Evolutionary conservation across 1,140 invertebrate genomes (phyloP).

Genomic region (Eumeta japonica): DNA sequence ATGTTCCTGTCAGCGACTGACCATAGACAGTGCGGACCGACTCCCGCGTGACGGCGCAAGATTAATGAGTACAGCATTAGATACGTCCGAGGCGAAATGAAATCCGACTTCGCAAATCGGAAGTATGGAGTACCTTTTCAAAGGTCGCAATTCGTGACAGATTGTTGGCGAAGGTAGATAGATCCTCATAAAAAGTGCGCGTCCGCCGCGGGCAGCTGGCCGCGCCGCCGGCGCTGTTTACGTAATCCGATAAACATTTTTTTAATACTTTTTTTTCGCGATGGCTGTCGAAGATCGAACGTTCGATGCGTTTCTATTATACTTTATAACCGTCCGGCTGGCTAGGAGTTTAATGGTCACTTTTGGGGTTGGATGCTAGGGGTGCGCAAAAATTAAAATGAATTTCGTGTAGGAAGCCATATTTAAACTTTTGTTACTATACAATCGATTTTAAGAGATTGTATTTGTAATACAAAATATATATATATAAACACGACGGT

Average conservation of each 20-base stretch:
- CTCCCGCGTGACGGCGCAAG: conserved; percentile 18
- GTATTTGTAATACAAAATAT: too few species aligned
- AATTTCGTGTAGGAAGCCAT: too few species aligned
- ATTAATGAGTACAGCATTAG: conserved; percentile 56
- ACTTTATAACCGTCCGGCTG: too few species aligned
- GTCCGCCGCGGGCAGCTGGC: conserved; percentile 29
- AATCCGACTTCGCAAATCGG: conserved; percentile 48
- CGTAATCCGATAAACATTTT: conserved; percentile 51
- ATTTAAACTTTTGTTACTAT: too few species aligned
- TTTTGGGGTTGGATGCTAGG: not conserved
- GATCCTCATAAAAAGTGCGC: conserved; percentile 31
- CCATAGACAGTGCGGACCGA: conserved; percentile 40
- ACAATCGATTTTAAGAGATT: too few species aligned
- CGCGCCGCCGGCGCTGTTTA: conserved; percentile 35
- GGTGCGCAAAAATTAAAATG: too few species aligned
- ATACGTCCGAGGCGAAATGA: conserved; percentile 47
- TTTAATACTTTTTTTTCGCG: conserved; percentile 17
- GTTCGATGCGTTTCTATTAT: not conserved
- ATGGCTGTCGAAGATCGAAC: not conserved
- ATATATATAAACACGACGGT: too few species aligned
- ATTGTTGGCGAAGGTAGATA: conserved; percentile 31
- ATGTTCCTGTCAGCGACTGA: conserved; percentile 56
- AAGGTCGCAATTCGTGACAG: conserved; percentile 43
- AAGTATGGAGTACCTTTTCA: conserved; percentile 38
- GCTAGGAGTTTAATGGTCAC: not conserved